phyloP scores from a whole-genome alignment of 2,888 invertebrate species.

The Drosophila picticornis region DNA sequence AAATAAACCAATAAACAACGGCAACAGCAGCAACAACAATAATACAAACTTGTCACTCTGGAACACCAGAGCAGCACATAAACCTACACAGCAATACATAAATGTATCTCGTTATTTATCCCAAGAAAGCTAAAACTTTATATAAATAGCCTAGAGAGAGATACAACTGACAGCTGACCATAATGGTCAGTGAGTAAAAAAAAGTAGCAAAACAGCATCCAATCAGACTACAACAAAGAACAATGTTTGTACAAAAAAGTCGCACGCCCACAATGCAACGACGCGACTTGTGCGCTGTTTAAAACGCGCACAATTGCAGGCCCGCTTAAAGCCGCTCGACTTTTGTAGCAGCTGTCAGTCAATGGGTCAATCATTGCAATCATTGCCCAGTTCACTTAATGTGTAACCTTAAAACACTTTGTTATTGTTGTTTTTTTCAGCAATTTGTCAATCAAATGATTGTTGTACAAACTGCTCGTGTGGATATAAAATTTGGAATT shows the following conservation, averaged over 20 bases:
- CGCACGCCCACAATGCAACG: constrained; percentile 45
- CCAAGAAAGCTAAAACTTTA: constrained; percentile 29
- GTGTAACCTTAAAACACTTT: constrained; percentile 62
- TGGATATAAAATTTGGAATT: constrained; percentile 23
- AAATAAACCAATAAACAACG: constrained; percentile 57
- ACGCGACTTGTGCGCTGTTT: constrained; percentile 45
- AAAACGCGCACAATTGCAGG: constrained; percentile 40
- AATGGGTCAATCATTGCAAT: constrained; percentile 56
- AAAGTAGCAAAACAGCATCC: constrained; percentile 24
- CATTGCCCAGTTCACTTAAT: constrained; percentile 29
- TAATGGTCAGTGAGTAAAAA: constrained; percentile 53
- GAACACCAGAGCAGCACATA: constrained; percentile 36
- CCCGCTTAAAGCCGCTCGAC: constrained; percentile 13
- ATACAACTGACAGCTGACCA: constrained; percentile 57
- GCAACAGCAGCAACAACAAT: constrained; percentile 24
- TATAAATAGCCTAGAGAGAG: constrained; percentile 18
- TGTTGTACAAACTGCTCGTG: constrained; percentile 15
- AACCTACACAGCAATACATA: constrained; percentile 53
- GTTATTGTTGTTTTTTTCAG: constrained; percentile 22
- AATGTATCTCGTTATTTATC: constrained; percentile 17
- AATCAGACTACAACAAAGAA: constrained; percentile 37
- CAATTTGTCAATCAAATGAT: constrained; percentile 74
- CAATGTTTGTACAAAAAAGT: constrained; percentile 40
- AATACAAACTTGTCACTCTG: constrained; percentile 29
- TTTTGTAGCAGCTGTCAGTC: constrained; percentile 57